Percentiles rank a stretch among this genome's conserved stretches.
Conservation (phyloP, 2,113 vertebrate species). For the Cynocephalus volans region DNA sequence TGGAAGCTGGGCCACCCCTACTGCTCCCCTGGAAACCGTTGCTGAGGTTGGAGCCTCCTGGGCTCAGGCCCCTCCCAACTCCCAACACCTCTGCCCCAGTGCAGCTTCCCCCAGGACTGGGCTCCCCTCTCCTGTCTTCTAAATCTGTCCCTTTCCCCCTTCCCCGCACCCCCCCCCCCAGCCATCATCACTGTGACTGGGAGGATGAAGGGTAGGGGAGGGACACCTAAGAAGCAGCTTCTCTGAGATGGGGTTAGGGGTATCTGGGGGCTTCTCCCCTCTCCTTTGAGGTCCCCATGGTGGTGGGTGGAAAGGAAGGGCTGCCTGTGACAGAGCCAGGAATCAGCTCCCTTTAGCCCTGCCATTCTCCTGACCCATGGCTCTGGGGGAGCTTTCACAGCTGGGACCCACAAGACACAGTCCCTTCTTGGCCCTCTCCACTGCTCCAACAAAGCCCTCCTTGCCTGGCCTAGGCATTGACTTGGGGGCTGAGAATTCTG, state of each 20-base stretch:
- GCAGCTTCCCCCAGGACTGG: not conserved
- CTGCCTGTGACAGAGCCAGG: not conserved
- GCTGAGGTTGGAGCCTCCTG: constrained; percentile 69
- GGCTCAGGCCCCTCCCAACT: constrained; percentile 62
- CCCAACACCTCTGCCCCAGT: constrained; percentile 50
- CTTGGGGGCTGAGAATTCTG: not conserved
- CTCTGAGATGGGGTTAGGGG: not conserved
- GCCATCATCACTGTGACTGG: not conserved
- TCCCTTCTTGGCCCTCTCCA: not conserved
- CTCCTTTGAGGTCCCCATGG: not conserved
- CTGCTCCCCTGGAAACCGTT: constrained; percentile 84
- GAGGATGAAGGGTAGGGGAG: not conserved
- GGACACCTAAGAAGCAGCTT: not conserved
- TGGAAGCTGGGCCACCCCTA: constrained; percentile 71
- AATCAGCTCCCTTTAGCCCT: not conserved
- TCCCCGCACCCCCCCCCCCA: not conserved
- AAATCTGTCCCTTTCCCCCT: not conserved
- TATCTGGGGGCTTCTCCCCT: not conserved
- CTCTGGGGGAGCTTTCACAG: not conserved
- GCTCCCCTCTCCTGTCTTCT: too few species aligned
- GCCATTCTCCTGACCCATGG: not conserved
- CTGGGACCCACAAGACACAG: not conserved
- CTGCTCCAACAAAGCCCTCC: not conserved
- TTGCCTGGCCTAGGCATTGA: not conserved
- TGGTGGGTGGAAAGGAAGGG: not conserved